Conservation (phyloP, 2,113 vertebrate species). For the Megaleporinus macrocephalus region DNA sequence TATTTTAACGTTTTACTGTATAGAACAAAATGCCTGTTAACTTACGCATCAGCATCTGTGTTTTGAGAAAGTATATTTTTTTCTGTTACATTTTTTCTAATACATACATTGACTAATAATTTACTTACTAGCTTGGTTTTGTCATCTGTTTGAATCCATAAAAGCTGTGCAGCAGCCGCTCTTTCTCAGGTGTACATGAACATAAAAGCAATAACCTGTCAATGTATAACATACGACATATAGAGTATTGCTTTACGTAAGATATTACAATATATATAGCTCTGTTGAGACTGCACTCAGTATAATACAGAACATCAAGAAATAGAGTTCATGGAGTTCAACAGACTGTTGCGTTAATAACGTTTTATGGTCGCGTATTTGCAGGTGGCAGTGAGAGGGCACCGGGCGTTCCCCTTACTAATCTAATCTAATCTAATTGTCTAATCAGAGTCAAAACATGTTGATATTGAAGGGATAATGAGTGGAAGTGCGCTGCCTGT, state of each 20-base stretch:
- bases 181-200: background rate
- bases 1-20: background rate
- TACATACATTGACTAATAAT: too few relatives aligned
- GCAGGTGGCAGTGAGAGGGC: background rate
- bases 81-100: too few relatives aligned
- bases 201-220: too few relatives aligned
- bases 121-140: too few relatives aligned
- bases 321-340: background rate
- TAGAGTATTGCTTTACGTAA: too few relatives aligned
- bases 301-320: background rate
- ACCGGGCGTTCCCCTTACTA: background rate
- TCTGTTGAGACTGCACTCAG: too few relatives aligned
- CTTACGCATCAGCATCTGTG: background rate
- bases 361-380: background rate
- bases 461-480: constrained; percentile 13
- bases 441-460: constrained; percentile 3
- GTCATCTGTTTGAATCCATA: background rate
- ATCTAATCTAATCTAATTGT: constrained; percentile 12
- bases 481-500: background rate
- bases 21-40: background rate
- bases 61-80: background rate
- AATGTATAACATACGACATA: too few relatives aligned
- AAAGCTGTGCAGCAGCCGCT: background rate
- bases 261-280: too few relatives aligned
- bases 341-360: background rate